A percentile compares a stretch with the other conserved stretches of the same genome.
Conservation (phyloP, 2,888 invertebrate species). For the Dioctria linearis region DNA sequence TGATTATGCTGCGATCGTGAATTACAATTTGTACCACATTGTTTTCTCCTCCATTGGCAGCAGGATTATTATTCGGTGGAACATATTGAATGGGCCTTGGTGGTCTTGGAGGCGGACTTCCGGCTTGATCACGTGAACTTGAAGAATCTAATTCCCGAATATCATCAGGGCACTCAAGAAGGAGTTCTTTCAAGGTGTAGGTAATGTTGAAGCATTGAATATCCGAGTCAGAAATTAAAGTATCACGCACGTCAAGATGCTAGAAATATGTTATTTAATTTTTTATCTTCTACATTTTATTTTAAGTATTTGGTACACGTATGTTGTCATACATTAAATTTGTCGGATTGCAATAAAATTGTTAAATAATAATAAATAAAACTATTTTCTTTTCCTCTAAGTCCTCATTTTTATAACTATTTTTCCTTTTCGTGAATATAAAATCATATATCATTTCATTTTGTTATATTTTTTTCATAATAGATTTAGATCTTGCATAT, state of each 20-base stretch:
- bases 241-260: constrained; percentile 74
- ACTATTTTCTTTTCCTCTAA: too few species aligned
- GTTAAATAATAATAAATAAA: too few species aligned
- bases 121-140: constrained; percentile 7
- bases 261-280: constrained; percentile 59
- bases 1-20: constrained; percentile 54
- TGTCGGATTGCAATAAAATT: too few species aligned
- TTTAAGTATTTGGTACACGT: too few species aligned
- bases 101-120: constrained; percentile 20
- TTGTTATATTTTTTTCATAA: too few species aligned
- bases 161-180: constrained; percentile 71
- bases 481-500: too few species aligned
- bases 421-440: too few species aligned
- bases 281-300: not conserved
- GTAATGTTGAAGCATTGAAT: constrained; percentile 75
- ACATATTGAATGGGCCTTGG: not conserved
- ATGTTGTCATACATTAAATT: too few species aligned
- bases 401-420: too few species aligned
- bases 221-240: constrained; percentile 75
- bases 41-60: constrained; percentile 36
- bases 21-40: constrained; percentile 55
- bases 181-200: constrained; percentile 72
- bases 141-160: constrained; percentile 55
- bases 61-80: not conserved
- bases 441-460: too few species aligned